Conservation (phyloP, 2,888 invertebrate species). For the Lycaena phlaeas region DNA sequence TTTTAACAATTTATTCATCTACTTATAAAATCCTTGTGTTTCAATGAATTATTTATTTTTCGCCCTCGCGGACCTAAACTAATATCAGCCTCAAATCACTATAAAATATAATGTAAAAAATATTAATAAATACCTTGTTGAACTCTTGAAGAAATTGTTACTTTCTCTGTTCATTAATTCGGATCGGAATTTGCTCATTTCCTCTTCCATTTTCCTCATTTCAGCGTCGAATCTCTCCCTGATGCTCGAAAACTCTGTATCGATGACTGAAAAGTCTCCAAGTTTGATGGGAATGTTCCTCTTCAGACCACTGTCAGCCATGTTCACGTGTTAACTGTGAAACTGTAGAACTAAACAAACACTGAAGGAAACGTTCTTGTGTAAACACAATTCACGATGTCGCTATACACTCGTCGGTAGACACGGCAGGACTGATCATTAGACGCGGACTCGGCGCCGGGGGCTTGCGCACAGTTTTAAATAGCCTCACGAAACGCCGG, state of each 20-base stretch:
- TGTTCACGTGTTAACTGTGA: constrained; percentile 61
- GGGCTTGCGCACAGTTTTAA: constrained; percentile 73
- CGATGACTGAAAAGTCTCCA: constrained; percentile 95
- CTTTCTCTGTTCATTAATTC: constrained; percentile 94
- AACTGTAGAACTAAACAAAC: constrained; percentile 65
- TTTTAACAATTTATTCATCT: constrained; percentile 25
- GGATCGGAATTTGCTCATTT: constrained; percentile 95
- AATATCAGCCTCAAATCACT: background rate
- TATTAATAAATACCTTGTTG: constrained; percentile 80
- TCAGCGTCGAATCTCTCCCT: constrained; percentile 95
- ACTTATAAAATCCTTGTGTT: constrained; percentile 13
- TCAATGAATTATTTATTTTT: background rate
- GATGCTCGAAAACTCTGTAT: constrained; percentile 96
- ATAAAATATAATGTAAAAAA: constrained; percentile 22
- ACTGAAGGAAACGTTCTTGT: constrained; percentile 52
- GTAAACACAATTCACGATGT: constrained; percentile 62
- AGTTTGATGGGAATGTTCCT: constrained; percentile 94
- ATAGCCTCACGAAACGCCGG: constrained; percentile 67
- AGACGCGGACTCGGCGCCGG: constrained; percentile 67
- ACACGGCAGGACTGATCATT: constrained; percentile 70
- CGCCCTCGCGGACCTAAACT: background rate
- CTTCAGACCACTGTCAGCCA: constrained; percentile 89
- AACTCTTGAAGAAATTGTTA: constrained; percentile 91
- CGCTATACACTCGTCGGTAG: constrained; percentile 55
- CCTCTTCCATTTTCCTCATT: constrained; percentile 99